Evolutionary conservation across 23 tunicate species (phyloP), one percentile per base, ranked within the genome.

Genomic region (Ciona savignyi): DNA sequence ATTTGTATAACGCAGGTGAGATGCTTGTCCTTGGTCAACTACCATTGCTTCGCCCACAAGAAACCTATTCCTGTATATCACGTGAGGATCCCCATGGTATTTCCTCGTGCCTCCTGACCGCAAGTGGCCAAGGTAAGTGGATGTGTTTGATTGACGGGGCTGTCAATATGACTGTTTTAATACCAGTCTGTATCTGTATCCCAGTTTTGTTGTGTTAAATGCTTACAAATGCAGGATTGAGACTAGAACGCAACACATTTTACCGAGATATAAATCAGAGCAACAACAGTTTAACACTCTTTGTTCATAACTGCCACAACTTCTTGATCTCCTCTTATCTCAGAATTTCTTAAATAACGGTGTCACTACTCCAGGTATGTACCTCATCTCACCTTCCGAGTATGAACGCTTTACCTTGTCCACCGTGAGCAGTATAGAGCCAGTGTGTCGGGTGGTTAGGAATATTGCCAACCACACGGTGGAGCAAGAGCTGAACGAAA

Each of bases 381-480:
- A 91, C 79, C 81, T 91, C 30, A 63, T 80, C 11, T 91, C 97
- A 32, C 83, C 80, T 1, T 91, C 97, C 23, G 97, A 91, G 74
- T 84, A 76, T 32, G 70, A 63, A 20, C 78, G 97, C 0, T 91
- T 91, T 34, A 48, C 83, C 0, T 63, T 91, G 35, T 71, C 97
- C 19, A 33, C 82, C 23, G 19, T 62, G 27, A 66, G 71, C 72
- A 49, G 30, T 2, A 75, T 85, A 23, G 97, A 91, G 62, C 86
- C 91, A 26, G 23, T 61, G 2, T 91, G 97, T 71, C 68, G 78
- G 2, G 86, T 42, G 11, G 11, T 42, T 42, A 9, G 56, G 11
- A 42, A 42, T 42, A 42, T 42, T 9, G 9, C 56, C 56, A 42
- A 42, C 56, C 56, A 42, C 56, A 6, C 56, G 56, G 56, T 42